phyloP scores from a whole-genome alignment of 2,797 vertebrate genomes.

The Choloepus didactylus region DNA sequence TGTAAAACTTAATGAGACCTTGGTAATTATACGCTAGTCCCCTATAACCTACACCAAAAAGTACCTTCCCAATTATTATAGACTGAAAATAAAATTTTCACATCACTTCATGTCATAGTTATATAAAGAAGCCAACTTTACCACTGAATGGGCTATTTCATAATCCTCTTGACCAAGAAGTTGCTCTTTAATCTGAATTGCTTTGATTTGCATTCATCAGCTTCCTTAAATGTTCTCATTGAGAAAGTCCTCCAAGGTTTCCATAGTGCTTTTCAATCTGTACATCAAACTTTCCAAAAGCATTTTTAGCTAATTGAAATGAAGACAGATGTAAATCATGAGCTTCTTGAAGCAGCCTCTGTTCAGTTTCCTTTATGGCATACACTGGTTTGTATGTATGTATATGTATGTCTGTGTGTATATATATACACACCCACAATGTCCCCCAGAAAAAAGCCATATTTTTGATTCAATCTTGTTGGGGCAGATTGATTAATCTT shows the following conservation, averaged over 20 bases:
- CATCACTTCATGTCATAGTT: conserved; percentile 99
- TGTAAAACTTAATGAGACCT: conserved; percentile 99
- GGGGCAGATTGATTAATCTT: too few species aligned
- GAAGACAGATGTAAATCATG: conserved; percentile 99
- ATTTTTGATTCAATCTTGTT: too few species aligned
- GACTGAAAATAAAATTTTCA: conserved; percentile 98
- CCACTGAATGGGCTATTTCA: conserved; percentile 98
- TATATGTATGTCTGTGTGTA: too few species aligned
- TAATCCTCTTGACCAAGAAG: conserved; percentile 99
- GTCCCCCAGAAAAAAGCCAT: too few species aligned
- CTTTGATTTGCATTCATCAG: conserved; percentile 99
- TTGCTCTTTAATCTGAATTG: conserved; percentile 99
- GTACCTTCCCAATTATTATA: conserved; percentile 98
- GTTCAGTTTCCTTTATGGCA: conserved; percentile 93
- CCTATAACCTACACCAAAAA: conserved; percentile 99
- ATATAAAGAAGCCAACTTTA: conserved; percentile 98
- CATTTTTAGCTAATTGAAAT: conserved; percentile 98
- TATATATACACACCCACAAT: too few species aligned
- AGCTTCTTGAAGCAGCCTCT: conserved; percentile 97
- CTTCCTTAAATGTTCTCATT: conserved; percentile 99
- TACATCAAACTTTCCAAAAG: conserved; percentile 99
- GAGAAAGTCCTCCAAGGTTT: conserved; percentile 98
- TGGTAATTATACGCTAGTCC: conserved; percentile 99
- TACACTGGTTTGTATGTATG: too few species aligned
- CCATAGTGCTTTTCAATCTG: conserved; percentile 99